Evolutionary conservation across 2,888 invertebrate genomes (phyloP).

Genomic region (Griposia aprilina): DNA sequence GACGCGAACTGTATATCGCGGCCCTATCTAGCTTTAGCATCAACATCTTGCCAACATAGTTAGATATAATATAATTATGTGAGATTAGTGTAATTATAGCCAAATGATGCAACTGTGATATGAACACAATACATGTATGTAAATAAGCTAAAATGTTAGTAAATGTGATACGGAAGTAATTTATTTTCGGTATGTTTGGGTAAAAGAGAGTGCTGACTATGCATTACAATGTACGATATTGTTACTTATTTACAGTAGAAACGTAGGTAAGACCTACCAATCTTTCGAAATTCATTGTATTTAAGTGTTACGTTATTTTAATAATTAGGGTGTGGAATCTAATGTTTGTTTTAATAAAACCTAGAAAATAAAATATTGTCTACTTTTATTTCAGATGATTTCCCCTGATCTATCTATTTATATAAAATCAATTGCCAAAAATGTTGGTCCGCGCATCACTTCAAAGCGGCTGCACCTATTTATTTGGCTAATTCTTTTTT

Average conservation of each 20-base stretch:
- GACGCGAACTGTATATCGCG: slow-evolving; percentile 8
- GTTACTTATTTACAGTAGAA: not conserved
- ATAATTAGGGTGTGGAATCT: slow-evolving; percentile 54
- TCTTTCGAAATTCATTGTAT: slow-evolving; percentile 19
- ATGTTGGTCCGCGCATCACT: too few relatives aligned
- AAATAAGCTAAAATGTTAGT: slow-evolving; percentile 44
- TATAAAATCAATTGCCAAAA: too few relatives aligned
- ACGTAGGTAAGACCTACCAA: slow-evolving; percentile 25
- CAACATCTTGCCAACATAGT: slow-evolving; percentile 37
- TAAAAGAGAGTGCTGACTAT: not conserved
- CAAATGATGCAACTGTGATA: slow-evolving; percentile 70
- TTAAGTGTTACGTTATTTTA: slow-evolving; percentile 42
- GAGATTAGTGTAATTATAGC: slow-evolving; percentile 56
- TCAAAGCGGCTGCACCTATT: too few relatives aligned
- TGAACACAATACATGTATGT: slow-evolving; percentile 46
- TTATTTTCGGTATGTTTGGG: slow-evolving; percentile 39
- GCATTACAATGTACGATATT: slow-evolving; percentile 18
- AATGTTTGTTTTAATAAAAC: slow-evolving; percentile 58
- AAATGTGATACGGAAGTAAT: slow-evolving; percentile 34
- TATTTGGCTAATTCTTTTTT: too few relatives aligned
- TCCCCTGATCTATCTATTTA: too few relatives aligned
- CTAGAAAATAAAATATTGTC: not conserved
- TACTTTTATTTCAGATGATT: slow-evolving; percentile 6
- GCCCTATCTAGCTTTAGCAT: slow-evolving; percentile 24
- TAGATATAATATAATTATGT: slow-evolving; percentile 20